Conservation (phyloP, 2,888 invertebrate genomes). For the Nebria salina region DNA sequence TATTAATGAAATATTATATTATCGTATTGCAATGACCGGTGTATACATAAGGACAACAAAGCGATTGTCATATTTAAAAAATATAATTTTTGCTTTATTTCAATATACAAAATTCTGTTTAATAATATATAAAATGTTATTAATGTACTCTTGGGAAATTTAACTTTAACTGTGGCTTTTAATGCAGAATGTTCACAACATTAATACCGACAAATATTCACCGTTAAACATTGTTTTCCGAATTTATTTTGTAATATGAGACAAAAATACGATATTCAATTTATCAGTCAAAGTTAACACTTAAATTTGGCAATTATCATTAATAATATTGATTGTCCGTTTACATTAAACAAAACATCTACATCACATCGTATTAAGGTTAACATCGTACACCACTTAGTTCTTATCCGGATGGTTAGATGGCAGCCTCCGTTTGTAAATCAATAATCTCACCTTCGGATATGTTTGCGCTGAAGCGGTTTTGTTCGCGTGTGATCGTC, state of each 20-base stretch:
- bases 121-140: not conserved
- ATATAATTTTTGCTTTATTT: not conserved
- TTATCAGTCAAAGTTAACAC: not conserved
- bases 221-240: not conserved
- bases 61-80: not conserved
- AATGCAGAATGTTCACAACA: not conserved
- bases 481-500: conserved; percentile 21
- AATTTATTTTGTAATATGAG: not conserved
- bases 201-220: not conserved
- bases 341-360: no score
- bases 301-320: not conserved
- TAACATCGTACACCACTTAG: not conserved
- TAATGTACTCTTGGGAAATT: conserved; percentile 4
- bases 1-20: not conserved
- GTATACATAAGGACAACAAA: not conserved
- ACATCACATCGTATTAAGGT: not conserved
- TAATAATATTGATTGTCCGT: conserved; percentile 31
- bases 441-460: conserved; percentile 62
- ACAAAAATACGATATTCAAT: not conserved
- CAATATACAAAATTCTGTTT: not conserved
- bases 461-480: conserved; percentile 59
- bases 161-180: not conserved
- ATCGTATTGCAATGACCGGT: not conserved
- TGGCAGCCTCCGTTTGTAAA: conserved; percentile 60
- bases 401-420: conserved; percentile 52